phyloP scores from a whole-genome alignment of 2,113 vertebrate genomes.

The Dolichallabes microphthalmus region DNA sequence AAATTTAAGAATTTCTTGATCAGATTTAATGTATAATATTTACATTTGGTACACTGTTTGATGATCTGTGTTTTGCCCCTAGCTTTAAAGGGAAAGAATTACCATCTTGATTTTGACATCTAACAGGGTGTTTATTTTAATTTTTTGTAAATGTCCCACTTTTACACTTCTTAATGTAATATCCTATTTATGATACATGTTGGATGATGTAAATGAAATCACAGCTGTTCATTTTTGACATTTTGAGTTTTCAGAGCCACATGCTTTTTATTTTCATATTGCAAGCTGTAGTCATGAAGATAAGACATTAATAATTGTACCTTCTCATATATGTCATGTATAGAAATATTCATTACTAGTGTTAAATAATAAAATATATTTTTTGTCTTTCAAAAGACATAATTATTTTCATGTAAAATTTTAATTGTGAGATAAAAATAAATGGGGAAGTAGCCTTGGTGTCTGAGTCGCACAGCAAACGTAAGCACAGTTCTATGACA shows the following conservation, averaged over 20 bases:
- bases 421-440: neutral
- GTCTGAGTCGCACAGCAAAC: neutral
- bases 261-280: neutral
- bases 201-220: neutral
- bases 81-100: neutral
- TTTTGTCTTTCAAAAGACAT: neutral
- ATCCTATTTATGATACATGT: neutral
- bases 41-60: neutral
- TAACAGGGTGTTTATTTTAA: neutral
- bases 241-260: neutral
- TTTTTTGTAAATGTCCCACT: neutral
- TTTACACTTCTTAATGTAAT: neutral
- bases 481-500: neutral
- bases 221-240: neutral
- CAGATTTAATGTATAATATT: conserved; percentile 7
- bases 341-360: neutral
- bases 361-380: neutral
- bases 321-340: neutral
- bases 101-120: neutral
- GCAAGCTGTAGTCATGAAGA: neutral
- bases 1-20: neutral
- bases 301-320: neutral
- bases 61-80: neutral
- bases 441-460: neutral
- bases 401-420: neutral